These are phyloP conservation scores for Vulpes vulpes DNA, from an alignment of 2,113 vertebrate genomes.

Conservation along the genomic window DNA sequence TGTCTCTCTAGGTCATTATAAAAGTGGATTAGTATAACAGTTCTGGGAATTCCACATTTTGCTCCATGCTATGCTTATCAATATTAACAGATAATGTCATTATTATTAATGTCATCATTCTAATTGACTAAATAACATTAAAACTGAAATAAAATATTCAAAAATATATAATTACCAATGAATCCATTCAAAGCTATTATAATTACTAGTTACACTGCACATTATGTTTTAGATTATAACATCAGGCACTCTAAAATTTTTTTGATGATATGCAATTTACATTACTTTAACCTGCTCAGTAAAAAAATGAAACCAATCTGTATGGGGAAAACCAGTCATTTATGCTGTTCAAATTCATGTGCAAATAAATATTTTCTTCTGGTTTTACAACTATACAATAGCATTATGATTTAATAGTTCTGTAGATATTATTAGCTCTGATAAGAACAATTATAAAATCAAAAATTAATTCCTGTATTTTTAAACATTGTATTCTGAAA, in stretches of 20 bases:
- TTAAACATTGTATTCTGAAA: not conserved
- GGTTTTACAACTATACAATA: not conserved
- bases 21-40: conserved; percentile 61
- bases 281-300: not conserved
- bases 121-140: conserved; percentile 13
- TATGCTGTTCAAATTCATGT: not conserved
- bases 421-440: not conserved
- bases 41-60: conserved; percentile 46
- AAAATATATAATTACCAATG: not conserved
- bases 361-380: not conserved
- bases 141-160: conserved; percentile 44
- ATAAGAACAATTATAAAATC: not conserved
- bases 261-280: conserved; percentile 37
- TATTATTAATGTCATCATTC: not conserved
- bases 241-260: not conserved
- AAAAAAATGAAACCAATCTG: not conserved
- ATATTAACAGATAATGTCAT: not conserved
- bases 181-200: not conserved
- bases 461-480: not conserved
- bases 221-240: not conserved
- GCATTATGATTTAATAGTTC: not conserved
- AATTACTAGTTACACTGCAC: not conserved
- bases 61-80: conserved; percentile 47
- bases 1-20: conserved; percentile 58
- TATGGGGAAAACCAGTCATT: not conserved